phyloP scores from a whole-genome alignment of 2,888 invertebrate species.

The Plusia festucae region DNA sequence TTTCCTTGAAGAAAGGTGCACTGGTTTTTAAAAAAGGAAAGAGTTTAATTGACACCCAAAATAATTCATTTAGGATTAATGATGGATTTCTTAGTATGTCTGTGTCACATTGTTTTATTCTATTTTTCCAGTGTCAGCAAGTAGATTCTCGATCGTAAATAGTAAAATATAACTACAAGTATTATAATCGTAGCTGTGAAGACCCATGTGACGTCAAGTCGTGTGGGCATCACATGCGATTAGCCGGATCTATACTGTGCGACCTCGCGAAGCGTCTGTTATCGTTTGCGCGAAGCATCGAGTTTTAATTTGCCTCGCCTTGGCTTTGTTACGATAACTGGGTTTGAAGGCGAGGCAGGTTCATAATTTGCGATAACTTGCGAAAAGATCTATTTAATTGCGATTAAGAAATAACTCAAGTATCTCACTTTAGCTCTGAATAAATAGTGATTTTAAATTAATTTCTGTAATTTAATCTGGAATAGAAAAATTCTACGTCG shows the following conservation, averaged over 20 bases:
- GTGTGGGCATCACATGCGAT: slow-evolving; percentile 49
- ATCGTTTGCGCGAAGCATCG: slow-evolving; percentile 50
- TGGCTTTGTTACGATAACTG: slow-evolving; percentile 54
- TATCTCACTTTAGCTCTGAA: slow-evolving; percentile 6
- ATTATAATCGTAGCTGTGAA: slow-evolving; percentile 46
- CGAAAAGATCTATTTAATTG: slow-evolving; percentile 35
- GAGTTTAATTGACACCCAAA: no score
- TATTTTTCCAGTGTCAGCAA: slow-evolving; percentile 4
- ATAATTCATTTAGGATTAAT: no score
- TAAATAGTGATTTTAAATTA: no score
- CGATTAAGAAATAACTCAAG: slow-evolving; percentile 21
- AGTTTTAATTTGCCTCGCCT: slow-evolving; percentile 57
- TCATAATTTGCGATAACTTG: slow-evolving; percentile 40
- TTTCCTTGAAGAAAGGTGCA: no score
- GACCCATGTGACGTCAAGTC: slow-evolving; percentile 55
- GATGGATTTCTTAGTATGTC: no score
- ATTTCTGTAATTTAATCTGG: no score
- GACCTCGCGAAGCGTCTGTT: slow-evolving; percentile 54
- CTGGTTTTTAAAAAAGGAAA: no score
- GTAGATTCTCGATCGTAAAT: slow-evolving; percentile 39
- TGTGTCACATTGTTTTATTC: no score
- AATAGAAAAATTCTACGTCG: no score
- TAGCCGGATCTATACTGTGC: slow-evolving; percentile 48
- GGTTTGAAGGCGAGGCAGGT: slow-evolving; percentile 38
- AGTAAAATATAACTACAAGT: slow-evolving; percentile 34